These are phyloP conservation scores for Orthonychiurus folsomi DNA, from an alignment of 2,888 invertebrate species.

Conservation along the genomic window DNA sequence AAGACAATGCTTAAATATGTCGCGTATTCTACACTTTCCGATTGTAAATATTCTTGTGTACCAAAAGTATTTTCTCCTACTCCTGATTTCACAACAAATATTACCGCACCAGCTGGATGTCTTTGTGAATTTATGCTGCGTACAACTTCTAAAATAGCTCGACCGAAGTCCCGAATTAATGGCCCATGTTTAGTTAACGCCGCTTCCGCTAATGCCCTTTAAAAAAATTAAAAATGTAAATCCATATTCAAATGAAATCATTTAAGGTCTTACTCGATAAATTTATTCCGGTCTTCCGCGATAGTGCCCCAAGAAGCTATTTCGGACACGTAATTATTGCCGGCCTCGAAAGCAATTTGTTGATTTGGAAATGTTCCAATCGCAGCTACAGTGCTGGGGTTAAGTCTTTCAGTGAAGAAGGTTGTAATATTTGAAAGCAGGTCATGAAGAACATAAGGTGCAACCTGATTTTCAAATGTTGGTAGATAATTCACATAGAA, in stretches of 20 bases:
- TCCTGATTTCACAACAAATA: conserved; percentile 29
- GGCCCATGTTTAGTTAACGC: neutral
- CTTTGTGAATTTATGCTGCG: conserved; percentile 22
- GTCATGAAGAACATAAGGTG: neutral
- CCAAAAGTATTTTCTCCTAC: conserved; percentile 4
- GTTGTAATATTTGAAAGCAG: neutral
- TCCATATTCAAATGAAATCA: neutral
- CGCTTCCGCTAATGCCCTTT: no score
- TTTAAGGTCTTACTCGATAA: conserved; percentile 19
- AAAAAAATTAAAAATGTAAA: neutral
- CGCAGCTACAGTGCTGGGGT: neutral
- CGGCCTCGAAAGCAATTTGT: no score
- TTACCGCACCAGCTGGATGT: conserved; percentile 23
- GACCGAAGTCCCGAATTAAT: conserved; percentile 25
- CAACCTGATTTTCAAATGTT: neutral
- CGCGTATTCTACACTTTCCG: no score
- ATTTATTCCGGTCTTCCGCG: conserved; percentile 10
- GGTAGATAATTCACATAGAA: no score
- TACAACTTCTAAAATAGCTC: conserved; percentile 25
- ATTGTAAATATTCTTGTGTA: no score
- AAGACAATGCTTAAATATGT: no score
- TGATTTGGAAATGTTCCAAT: conserved; percentile 4
- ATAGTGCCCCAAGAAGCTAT: conserved; percentile 23
- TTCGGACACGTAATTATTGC: conserved; percentile 16
- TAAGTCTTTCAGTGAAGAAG: conserved; percentile 2